phyloP scores from a whole-genome alignment of 2,888 invertebrate species.

The Sminthurides aquaticus region DNA sequence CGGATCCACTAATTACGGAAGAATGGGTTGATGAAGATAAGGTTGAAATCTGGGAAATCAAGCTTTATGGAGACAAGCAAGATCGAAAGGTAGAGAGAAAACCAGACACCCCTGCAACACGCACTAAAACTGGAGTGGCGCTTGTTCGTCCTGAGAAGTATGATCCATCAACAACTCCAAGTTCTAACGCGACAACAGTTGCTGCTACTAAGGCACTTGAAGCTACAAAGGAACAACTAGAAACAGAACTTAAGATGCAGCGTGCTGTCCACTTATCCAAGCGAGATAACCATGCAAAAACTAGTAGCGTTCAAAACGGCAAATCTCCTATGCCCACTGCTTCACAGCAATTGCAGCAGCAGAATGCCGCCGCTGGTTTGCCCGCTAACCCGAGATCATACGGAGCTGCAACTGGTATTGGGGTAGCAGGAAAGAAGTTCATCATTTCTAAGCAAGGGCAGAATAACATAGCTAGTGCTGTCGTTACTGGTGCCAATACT shows the following conservation, averaged over 20 bases:
- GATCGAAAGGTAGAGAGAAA: constrained; percentile 34
- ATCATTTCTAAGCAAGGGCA: constrained; percentile 20
- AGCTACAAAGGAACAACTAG: constrained; percentile 69
- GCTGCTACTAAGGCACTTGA: constrained; percentile 43
- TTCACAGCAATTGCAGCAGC: constrained; percentile 39
- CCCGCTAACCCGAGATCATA: constrained; percentile 27
- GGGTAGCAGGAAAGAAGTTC: constrained; percentile 21
- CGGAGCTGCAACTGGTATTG: constrained; percentile 5
- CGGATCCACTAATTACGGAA: constrained; percentile 88
- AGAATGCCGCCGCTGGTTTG: constrained; percentile 29
- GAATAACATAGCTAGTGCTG: constrained; percentile 46
- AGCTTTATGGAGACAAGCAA: constrained; percentile 78
- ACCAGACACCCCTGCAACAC: constrained; percentile 31
- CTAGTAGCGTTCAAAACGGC: constrained; percentile 59
- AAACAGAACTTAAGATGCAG: constrained; percentile 79
- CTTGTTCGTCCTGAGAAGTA: constrained; percentile 43
- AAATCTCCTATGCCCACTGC: constrained; percentile 47
- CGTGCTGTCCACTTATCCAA: constrained; percentile 84
- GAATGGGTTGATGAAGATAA: constrained; percentile 96
- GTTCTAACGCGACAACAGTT: constrained; percentile 13
- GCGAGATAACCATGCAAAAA: constrained; percentile 51
- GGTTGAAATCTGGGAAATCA: constrained; percentile 92
- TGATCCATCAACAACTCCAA: constrained; percentile 30
- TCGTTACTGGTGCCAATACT: constrained; percentile 42
- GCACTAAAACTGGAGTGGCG: constrained; percentile 41